Evolutionary conservation across 2,113 vertebrate species (phyloP).

Genomic region (Lipophrys pholis): DNA sequence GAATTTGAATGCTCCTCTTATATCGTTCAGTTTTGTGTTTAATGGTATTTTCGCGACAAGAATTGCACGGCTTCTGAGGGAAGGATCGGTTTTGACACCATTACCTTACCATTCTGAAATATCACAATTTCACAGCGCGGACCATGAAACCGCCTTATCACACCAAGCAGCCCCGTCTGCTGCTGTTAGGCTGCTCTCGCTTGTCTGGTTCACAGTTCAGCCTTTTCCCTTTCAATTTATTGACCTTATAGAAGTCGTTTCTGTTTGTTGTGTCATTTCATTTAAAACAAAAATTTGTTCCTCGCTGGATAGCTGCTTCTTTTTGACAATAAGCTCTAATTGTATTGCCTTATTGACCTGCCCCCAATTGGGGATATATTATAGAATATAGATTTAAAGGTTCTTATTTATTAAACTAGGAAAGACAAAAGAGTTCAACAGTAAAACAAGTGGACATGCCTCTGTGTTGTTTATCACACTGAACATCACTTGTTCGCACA

Average conservation of each 20-base stretch:
- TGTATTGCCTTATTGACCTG: slow-evolving; percentile 48
- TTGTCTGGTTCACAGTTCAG: slow-evolving; percentile 10
- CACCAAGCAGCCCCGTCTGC: slow-evolving; percentile 11
- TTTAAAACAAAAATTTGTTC: no score
- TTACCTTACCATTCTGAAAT: slow-evolving; percentile 50
- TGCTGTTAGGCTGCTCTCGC: slow-evolving; percentile 8
- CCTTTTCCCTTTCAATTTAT: slow-evolving; percentile 4
- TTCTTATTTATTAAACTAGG: slow-evolving; percentile 11
- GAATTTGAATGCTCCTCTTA: slow-evolving; percentile 9
- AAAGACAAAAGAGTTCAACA: neutral
- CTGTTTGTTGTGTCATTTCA: slow-evolving; percentile 4
- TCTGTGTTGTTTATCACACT: slow-evolving; percentile 11
- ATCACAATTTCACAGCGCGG: slow-evolving; percentile 43
- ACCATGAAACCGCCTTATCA: slow-evolving; percentile 46
- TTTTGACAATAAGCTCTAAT: slow-evolving; percentile 25
- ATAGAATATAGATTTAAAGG: no score
- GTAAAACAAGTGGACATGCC: slow-evolving; percentile 3
- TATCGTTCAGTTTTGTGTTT: slow-evolving; percentile 31
- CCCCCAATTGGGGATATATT: no score
- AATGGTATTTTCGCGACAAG: neutral
- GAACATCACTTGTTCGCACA: slow-evolving; percentile 8
- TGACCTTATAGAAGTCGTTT: slow-evolving; percentile 5
- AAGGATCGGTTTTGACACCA: slow-evolving; percentile 35
- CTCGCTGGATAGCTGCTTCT: neutral
- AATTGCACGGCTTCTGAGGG: slow-evolving; percentile 14